These are phyloP conservation scores for Synchiropus splendidus DNA, from an alignment of 2,113 vertebrate species.

Conservation along the genomic window DNA sequence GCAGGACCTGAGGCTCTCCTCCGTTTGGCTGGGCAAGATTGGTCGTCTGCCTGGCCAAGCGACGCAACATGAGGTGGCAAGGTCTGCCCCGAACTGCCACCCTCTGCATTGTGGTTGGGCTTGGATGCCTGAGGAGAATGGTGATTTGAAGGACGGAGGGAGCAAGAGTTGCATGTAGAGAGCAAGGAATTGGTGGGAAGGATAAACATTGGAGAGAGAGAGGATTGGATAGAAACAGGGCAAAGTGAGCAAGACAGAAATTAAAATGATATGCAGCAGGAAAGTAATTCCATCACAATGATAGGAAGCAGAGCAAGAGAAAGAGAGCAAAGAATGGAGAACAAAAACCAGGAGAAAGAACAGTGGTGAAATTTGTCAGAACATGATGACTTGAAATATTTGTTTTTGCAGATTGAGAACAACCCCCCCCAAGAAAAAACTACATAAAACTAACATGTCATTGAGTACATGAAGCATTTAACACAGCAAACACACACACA, in stretches of 20 bases:
- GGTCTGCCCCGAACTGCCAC: conserved; percentile 60
- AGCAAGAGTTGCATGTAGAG: conserved; percentile 14
- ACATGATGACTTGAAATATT: too few species aligned
- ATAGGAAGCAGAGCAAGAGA: not conserved
- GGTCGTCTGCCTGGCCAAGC: conserved; percentile 89
- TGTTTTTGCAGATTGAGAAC: too few species aligned
- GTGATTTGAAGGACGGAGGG: conserved; percentile 2
- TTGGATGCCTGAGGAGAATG: conserved; percentile 81
- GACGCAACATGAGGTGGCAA: conserved; percentile 63
- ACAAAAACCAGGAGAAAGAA: conserved; percentile 18
- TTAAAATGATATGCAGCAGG: too few species aligned
- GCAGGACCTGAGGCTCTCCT: conserved; percentile 92
- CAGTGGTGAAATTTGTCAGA: not conserved
- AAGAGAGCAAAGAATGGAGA: conserved; percentile 23
- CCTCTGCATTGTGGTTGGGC: conserved; percentile 94
- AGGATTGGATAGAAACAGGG: not conserved
- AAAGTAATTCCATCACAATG: not conserved
- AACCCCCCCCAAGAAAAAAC: too few species aligned
- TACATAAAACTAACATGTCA: too few species aligned
- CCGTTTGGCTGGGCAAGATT: conserved; percentile 96
- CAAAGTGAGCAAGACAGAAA: not conserved
- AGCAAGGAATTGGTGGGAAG: conserved; percentile 2
- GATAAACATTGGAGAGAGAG: not conserved
- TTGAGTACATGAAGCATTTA: too few species aligned
- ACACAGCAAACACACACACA: too few species aligned